A percentile compares a stretch with the other conserved stretches of the same genome.
phyloP scores from a whole-genome alignment of 2,888 invertebrate genomes.

The Deilephila elpenor region DNA sequence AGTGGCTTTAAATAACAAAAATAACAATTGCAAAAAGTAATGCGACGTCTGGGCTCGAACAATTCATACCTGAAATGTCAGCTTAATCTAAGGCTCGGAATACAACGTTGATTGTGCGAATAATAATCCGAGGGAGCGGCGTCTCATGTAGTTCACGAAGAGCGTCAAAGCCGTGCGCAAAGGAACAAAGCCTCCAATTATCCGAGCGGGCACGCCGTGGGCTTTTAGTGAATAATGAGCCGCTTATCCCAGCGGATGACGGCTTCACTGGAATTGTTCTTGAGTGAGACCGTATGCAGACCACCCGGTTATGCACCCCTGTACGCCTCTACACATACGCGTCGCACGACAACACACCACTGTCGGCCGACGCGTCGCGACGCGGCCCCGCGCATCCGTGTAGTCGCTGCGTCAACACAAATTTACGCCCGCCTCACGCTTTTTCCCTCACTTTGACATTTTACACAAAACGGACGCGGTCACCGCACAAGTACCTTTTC shows the following conservation, averaged over 20 bases:
- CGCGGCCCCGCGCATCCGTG: slow-evolving; percentile 48
- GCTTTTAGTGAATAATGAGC: slow-evolving; percentile 84
- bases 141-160: slow-evolving; percentile 65
- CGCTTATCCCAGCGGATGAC: slow-evolving; percentile 78
- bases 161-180: slow-evolving; percentile 76
- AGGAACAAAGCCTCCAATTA: slow-evolving; percentile 84
- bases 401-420: slow-evolving; percentile 73
- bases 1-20: slow-evolving; percentile 48
- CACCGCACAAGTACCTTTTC: slow-evolving; percentile 68
- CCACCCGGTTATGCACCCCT: slow-evolving; percentile 57
- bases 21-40: slow-evolving; percentile 59
- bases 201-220: slow-evolving; percentile 80
- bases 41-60: slow-evolving; percentile 63
- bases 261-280: slow-evolving; percentile 77
- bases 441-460: slow-evolving; percentile 77
- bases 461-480: slow-evolving; percentile 71
- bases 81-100: slow-evolving; percentile 71
- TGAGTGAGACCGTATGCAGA: slow-evolving; percentile 66
- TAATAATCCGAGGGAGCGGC: slow-evolving; percentile 69
- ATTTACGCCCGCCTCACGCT: slow-evolving; percentile 62
- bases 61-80: slow-evolving; percentile 73
- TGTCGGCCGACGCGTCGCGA: slow-evolving; percentile 22
- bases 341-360: slow-evolving; percentile 24
- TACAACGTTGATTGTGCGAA: slow-evolving; percentile 77
- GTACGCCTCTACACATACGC: slow-evolving; percentile 33